phyloP scores from a whole-genome alignment of 2,797 vertebrate species.

The Semotilus atromaculatus region DNA sequence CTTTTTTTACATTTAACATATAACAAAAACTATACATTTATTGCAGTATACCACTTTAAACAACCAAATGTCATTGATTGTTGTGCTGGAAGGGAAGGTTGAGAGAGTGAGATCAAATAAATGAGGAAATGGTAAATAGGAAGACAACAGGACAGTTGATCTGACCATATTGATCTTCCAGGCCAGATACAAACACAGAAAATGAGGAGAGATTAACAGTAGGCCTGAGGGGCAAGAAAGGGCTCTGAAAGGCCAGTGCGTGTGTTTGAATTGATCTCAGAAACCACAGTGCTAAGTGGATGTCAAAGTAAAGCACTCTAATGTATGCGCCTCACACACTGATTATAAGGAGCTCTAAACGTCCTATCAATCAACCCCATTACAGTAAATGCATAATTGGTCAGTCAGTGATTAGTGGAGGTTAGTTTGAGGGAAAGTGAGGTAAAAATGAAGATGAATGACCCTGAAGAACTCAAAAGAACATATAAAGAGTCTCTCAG shows the following conservation, averaged over 20 bases:
- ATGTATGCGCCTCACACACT: slow-evolving; percentile 2
- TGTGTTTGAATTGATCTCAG: slow-evolving; percentile 33
- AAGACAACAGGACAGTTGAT: slow-evolving; percentile 30
- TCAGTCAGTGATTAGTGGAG: slow-evolving; percentile 22
- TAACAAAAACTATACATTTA: neutral
- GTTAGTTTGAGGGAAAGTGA: slow-evolving; percentile 27
- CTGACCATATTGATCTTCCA: slow-evolving; percentile 16
- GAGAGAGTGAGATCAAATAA: slow-evolving; percentile 24
- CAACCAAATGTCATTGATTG: slow-evolving; percentile 2
- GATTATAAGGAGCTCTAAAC: slow-evolving; percentile 8
- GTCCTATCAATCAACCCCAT: slow-evolving; percentile 29
- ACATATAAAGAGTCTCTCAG: neutral
- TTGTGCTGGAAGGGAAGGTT: slow-evolving; percentile 3
- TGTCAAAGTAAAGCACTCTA: slow-evolving; percentile 10
- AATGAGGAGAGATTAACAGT: slow-evolving; percentile 35
- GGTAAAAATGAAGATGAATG: slow-evolving; percentile 18
- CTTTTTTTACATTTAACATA: neutral
- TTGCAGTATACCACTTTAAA: neutral
- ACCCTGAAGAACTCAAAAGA: neutral
- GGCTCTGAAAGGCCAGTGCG: slow-evolving; percentile 1
- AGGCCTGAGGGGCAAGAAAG: slow-evolving; percentile 18
- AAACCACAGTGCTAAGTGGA: slow-evolving; percentile 36
- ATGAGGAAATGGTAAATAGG: slow-evolving; percentile 41
- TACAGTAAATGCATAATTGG: slow-evolving; percentile 36
- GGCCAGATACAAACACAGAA: slow-evolving; percentile 10